Evolutionary conservation across 2,888 invertebrate genomes (phyloP).

Genomic region (Nephrocerus scutellatus): DNA sequence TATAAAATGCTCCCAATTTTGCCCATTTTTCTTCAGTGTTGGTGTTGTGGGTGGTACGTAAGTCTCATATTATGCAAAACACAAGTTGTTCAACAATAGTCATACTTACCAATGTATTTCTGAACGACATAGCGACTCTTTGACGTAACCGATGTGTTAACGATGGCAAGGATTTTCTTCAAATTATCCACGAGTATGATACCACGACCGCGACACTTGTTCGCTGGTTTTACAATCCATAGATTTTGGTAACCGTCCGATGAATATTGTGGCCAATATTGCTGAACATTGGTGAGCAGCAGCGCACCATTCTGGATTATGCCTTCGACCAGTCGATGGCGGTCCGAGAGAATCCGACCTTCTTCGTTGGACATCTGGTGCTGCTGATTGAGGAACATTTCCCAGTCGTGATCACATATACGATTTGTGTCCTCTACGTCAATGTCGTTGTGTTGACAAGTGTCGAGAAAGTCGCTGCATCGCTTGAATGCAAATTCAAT

Average conservation of each 20-base stretch:
- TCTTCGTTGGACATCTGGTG: conserved; percentile 62
- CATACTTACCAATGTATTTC: conserved; percentile 79
- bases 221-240: conserved; percentile 94
- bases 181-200: conserved; percentile 80
- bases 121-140: conserved; percentile 85
- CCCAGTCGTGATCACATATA: conserved; percentile 85
- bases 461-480: conserved; percentile 68
- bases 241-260: conserved; percentile 80
- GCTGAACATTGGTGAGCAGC: conserved; percentile 59
- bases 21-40: no score
- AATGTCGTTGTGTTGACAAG: conserved; percentile 67
- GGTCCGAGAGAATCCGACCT: conserved; percentile 48
- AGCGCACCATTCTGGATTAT: conserved; percentile 50
- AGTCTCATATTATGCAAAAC: no score
- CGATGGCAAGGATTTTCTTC: conserved; percentile 70
- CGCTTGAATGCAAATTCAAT: conserved; percentile 77
- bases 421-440: conserved; percentile 53
- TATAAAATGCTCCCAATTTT: no score
- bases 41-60: no score
- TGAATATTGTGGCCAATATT: conserved; percentile 74
- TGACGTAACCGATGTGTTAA: conserved; percentile 60
- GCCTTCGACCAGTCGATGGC: conserved; percentile 33
- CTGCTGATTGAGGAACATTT: conserved; percentile 69
- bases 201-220: conserved; percentile 85
- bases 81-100: no score